A percentile compares a stretch with the other conserved stretches of the same genome.
Conservation (phyloP, 2,888 invertebrate genomes). For the Abscondita cerata region DNA sequence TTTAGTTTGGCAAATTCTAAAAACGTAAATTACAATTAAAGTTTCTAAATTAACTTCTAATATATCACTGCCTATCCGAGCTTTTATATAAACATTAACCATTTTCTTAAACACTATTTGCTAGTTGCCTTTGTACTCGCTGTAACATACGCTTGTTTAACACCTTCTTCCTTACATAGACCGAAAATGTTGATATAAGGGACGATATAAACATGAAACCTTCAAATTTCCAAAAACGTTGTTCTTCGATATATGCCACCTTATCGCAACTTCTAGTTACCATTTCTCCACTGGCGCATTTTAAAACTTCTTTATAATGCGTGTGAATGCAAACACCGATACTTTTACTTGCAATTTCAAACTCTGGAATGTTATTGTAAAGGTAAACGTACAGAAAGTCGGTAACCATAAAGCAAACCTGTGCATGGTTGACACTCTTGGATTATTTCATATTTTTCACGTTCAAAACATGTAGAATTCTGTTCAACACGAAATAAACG, state of each 20-base stretch:
- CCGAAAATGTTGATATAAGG: slow-evolving; percentile 69
- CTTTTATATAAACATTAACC: slow-evolving; percentile 23
- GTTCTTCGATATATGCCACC: slow-evolving; percentile 84
- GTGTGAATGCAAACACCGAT: slow-evolving; percentile 84
- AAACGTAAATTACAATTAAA: slow-evolving; percentile 67
- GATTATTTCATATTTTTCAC: slow-evolving; percentile 74
- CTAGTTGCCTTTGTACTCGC: slow-evolving; percentile 74
- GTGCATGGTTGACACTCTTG: slow-evolving; percentile 87
- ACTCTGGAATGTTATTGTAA: slow-evolving; percentile 62
- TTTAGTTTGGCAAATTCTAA: slow-evolving; percentile 64
- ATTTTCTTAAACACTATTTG: slow-evolving; percentile 64
- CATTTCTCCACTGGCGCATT: slow-evolving; percentile 81
- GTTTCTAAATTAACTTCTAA: slow-evolving; percentile 62
- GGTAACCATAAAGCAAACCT: slow-evolving; percentile 58
- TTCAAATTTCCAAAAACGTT: slow-evolving; percentile 84
- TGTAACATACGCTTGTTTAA: slow-evolving; percentile 72
- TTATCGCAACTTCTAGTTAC: slow-evolving; percentile 86
- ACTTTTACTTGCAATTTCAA: slow-evolving; percentile 83
- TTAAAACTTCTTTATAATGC: slow-evolving; percentile 82
- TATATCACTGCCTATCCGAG: not conserved
- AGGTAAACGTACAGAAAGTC: not conserved
- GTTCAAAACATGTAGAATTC: slow-evolving; percentile 79
- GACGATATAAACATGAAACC: slow-evolving; percentile 72
- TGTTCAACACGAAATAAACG: slow-evolving; percentile 75
- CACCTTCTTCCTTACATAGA: slow-evolving; percentile 70